phyloP scores from a whole-genome alignment of 2,888 invertebrate genomes.

The Heliconius hortense region DNA sequence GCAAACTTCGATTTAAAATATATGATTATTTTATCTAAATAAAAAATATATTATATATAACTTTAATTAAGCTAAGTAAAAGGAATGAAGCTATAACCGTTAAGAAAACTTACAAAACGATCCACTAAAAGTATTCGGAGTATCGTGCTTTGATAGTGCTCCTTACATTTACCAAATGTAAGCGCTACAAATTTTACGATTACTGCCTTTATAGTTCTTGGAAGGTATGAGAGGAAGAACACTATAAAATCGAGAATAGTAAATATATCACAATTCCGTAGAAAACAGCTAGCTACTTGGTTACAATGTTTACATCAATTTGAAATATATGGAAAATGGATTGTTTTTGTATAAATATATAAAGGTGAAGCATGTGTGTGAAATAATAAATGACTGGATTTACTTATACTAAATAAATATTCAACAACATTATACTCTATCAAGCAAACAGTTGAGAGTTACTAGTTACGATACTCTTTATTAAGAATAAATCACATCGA shows the following conservation, averaged over 20 bases:
- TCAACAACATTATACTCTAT: background rate
- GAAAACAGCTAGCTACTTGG: conserved; percentile 34
- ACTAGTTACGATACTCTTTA: background rate
- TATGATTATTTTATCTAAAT: too few relatives aligned
- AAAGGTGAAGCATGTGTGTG: background rate
- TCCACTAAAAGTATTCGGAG: conserved; percentile 46
- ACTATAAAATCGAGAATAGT: conserved; percentile 64
- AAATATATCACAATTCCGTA: conserved; percentile 46
- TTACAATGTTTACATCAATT: conserved; percentile 34
- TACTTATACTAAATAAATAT: background rate
- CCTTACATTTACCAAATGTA: conserved; percentile 62
- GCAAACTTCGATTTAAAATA: too few relatives aligned
- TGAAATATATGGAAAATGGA: background rate
- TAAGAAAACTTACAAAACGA: conserved; percentile 29
- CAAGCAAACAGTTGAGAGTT: background rate
- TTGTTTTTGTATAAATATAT: background rate
- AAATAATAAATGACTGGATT: background rate
- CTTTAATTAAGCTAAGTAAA: background rate
- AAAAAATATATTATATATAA: background rate
- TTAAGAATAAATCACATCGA: background rate
- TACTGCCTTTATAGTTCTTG: conserved; percentile 55
- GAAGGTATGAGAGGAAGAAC: conserved; percentile 60
- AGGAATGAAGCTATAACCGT: background rate
- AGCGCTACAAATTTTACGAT: conserved; percentile 62
- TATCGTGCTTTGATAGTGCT: conserved; percentile 51